These are phyloP conservation scores for Gandaritis pyraliata DNA, from an alignment of 2,888 invertebrate genomes.

Conservation along the genomic window DNA sequence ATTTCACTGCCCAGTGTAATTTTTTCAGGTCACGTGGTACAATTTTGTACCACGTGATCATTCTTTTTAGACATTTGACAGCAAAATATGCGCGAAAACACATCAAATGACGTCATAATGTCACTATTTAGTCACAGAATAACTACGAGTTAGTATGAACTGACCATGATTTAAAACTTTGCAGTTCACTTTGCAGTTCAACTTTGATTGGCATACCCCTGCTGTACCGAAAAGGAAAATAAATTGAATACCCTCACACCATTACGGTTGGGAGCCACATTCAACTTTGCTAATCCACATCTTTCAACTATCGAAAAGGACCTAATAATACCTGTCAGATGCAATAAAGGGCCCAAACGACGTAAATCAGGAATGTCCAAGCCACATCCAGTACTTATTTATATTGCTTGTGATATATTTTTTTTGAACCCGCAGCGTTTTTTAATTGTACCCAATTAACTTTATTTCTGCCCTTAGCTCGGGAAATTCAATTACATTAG, in stretches of 20 bases:
- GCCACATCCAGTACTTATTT: constrained; percentile 52
- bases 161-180: too few relatives aligned
- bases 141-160: too few relatives aligned
- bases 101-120: too few relatives aligned
- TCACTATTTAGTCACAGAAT: too few relatives aligned
- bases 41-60: too few relatives aligned
- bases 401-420: constrained; percentile 53
- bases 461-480: constrained; percentile 61
- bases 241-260: constrained; percentile 5
- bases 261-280: constrained; percentile 14
- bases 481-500: constrained; percentile 66
- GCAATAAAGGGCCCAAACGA: constrained; percentile 34
- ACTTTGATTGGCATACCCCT: too few relatives aligned
- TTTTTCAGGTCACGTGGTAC: too few relatives aligned
- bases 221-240: constrained; percentile 6
- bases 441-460: constrained; percentile 75
- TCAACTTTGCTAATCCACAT: constrained; percentile 27
- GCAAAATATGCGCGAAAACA: too few relatives aligned
- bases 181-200: too few relatives aligned
- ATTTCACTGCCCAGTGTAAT: too few relatives aligned
- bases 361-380: constrained; percentile 37
- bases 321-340: constrained; percentile 43
- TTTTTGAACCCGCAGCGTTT: constrained; percentile 61
- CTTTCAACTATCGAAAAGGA: constrained; percentile 36
- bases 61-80: too few relatives aligned